A percentile compares a stretch with the other conserved stretches of the same genome.
Evolutionary conservation across 2,888 invertebrate species (phyloP).

Genomic region (Amphipoea oculea): DNA sequence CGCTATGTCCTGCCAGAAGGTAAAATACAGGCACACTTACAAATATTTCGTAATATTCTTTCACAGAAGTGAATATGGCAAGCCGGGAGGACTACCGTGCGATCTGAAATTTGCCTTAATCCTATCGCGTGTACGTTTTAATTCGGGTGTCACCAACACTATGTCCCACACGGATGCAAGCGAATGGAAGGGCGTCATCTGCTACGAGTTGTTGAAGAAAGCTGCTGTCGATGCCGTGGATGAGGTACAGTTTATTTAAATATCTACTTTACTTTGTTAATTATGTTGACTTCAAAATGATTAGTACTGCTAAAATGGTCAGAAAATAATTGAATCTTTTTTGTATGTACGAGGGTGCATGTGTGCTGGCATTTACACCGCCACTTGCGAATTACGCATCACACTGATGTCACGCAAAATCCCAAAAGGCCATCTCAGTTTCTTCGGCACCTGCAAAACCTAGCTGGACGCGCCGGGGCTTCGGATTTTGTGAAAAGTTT

Average conservation of each 20-base stretch:
- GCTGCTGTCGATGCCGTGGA: conserved; percentile 91
- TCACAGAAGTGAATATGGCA: conserved; percentile 60
- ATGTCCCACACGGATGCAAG: conserved; percentile 47
- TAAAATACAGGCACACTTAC: background rate
- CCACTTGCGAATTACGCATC: background rate
- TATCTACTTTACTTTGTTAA: background rate
- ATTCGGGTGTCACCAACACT: conserved; percentile 79
- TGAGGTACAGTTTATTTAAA: conserved; percentile 84
- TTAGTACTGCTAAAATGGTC: background rate
- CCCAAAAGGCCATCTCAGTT: no score
- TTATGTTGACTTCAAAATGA: conserved; percentile 1
- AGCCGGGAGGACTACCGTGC: conserved; percentile 22
- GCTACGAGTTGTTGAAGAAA: conserved; percentile 86
- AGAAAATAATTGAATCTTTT: no score
- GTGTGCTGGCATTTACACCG: background rate
- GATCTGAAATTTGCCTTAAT: conserved; percentile 86
- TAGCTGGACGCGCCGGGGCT: no score
- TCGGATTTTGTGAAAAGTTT: no score
- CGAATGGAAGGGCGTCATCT: conserved; percentile 90
- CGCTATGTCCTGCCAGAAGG: background rate
- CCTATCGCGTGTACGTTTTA: conserved; percentile 87
- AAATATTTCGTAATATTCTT: background rate
- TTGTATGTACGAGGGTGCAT: background rate
- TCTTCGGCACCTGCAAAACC: no score
- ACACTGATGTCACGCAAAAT: background rate